Evolutionary conservation across 2,113 vertebrate genomes (phyloP), one percentile per base, ranked within the genome.

Genomic region (Oryzias woworae): DNA sequence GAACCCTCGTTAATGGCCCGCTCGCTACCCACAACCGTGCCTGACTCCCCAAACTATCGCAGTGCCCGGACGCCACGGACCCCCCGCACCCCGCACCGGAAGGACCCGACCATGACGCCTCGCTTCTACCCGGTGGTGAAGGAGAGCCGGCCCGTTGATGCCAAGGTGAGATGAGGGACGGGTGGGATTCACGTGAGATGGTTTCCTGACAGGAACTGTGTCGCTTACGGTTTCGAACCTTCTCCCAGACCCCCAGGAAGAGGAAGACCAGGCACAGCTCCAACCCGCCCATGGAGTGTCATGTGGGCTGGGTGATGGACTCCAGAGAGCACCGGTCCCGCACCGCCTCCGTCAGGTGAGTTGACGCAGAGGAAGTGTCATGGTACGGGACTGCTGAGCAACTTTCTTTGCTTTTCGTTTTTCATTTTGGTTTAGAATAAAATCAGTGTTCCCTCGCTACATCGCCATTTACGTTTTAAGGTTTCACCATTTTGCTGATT

Each of bases 221-320:
- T 31, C 17, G 8, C 17, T 53, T 7, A n/a, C 8, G 13, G 3
- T 4, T 18, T 6, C 0, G 24, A 1, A 31, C 4, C 14, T 1
- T 14, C 0, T 59, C 28, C 80, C 87, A 99, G 97, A 96, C 96
- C 14, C 97, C 97, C 0, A 92, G 97, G 44, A 99, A 99, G 84
- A 95, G 96, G 82, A 99, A 99, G 92, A 99, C 97, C 0, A 90
- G 97, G 26, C 97, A 99, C 92, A 98, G 97, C 87, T 98, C 97
- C 0, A 99, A 99, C 81, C 97, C 97, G 0, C 97, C 97, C 0
- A 89, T 98, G 94, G 97, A 99, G 88, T 97, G 95, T 71, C 97
- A 99, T 0, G 97, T 99, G 4, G 97, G 97, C 75, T 99, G 97
- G 97, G 97, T 99, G 71, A 99, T 99, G 97, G 97, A 99, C 84